Base-by-base conservation (phyloP, 2,888 invertebrate genomes). In the Schizaphis graminum region DNA sequence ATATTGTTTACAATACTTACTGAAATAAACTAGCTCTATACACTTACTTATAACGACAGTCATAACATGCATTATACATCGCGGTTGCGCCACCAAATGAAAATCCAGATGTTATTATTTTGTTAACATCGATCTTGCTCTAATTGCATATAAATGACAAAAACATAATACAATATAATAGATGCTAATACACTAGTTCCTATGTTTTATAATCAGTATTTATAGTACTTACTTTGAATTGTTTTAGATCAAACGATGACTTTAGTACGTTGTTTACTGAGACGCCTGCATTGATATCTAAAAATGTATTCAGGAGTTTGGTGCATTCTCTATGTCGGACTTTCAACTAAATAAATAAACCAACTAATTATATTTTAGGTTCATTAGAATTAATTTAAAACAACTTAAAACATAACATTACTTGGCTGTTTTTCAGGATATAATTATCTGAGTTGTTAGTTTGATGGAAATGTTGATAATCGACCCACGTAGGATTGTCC, bases 1-100 rank as follows among this genome's bases (percentile, higher is more conserved):
- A 21, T 53, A 21, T 53, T 21, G 0, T 53, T 5, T 53, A 53
- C 21, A 53, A 53, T 53, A 53, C 5, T 53, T 53, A 53, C 0
- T 53, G 0, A 53, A 53, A 53, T 53, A 53, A 53, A 53, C 53
- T 21, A 77, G 35, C 16, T 35, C 16, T 35, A 57, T n/a, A 91
- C 21, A 53, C 95, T 95, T 96, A 97, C 97, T 96, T 96, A 95
- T 97, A 96, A 95, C 97, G 96, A 53, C 95, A 95, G 94, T 97
- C 96, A 93, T 96, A 96, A 0, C 96, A 96, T 53, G 97, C 95
- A 0, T 97, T 96, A 56, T 96, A 96, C 7, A 97, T 95, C 21
- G 97, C 96, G 0, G 97, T 97, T 13, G 97, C 97, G 4, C 97
- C 97, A 13, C 97, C 97, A 96, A 97, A 97, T 0, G 97, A 97